phyloP scores from a whole-genome alignment of 2,797 vertebrate genomes.

The Ctenopoma kingsleyae region DNA sequence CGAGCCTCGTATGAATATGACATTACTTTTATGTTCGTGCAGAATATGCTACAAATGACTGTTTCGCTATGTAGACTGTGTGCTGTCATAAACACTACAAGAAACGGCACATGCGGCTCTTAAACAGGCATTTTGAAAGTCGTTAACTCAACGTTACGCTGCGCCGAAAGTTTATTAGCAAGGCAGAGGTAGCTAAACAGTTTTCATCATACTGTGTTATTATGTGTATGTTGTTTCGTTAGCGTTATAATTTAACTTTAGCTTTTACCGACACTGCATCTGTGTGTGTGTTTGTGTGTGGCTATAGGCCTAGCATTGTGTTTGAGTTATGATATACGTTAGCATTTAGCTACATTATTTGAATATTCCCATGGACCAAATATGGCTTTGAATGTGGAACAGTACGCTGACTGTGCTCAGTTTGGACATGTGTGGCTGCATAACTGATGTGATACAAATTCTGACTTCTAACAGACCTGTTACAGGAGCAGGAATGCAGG shows the following conservation, averaged over 20 bases:
- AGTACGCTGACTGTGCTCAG: background rate
- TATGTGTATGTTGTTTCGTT: background rate
- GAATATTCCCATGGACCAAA: slow-evolving; percentile 6
- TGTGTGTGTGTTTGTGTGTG: background rate
- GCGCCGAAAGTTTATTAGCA: slow-evolving; percentile 6
- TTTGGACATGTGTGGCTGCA: slow-evolving; percentile 14
- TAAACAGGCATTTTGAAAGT: background rate
- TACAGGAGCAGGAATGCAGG: slow-evolving; percentile 21
- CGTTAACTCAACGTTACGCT: background rate
- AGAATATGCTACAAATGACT: background rate
- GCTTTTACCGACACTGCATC: too few relatives aligned
- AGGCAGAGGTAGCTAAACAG: slow-evolving; percentile 11
- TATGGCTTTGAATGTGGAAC: background rate
- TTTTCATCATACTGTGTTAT: background rate
- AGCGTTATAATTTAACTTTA: background rate
- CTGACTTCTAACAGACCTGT: background rate
- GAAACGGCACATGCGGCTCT: rapidly evolving
- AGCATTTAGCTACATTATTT: slow-evolving; percentile 8
- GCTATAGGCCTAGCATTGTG: background rate
- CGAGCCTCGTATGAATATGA: background rate
- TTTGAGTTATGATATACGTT: background rate
- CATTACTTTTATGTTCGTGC: background rate
- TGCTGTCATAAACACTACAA: rapidly evolving
- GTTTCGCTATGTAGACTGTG: rapidly evolving
- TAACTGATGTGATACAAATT: background rate